Conservation (phyloP, 2,888 invertebrate genomes). For the Harpalus rubripes region DNA sequence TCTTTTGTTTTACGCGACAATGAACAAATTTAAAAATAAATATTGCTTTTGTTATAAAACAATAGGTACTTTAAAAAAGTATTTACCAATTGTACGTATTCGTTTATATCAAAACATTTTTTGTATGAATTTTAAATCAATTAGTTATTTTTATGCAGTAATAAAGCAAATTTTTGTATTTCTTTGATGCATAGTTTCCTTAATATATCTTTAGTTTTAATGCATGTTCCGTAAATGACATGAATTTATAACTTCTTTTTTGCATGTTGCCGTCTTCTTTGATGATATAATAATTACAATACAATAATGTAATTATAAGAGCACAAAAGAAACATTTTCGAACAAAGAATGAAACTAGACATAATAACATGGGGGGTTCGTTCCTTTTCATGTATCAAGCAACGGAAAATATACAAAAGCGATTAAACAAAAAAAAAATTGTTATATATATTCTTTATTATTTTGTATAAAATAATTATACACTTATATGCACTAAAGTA, state of each 20-base stretch:
- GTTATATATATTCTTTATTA: too few species aligned
- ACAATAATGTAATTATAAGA: constrained; percentile 20
- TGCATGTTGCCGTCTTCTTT: constrained; percentile 11
- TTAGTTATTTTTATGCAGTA: constrained; percentile 6
- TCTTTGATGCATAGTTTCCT: constrained; percentile 18
- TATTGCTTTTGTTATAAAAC: not conserved
- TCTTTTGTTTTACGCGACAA: not conserved
- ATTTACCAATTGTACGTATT: not conserved
- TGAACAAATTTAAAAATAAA: not conserved
- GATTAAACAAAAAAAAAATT: too few species aligned
- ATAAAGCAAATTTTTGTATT: not conserved
- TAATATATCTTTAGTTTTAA: constrained; percentile 4
- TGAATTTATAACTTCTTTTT: constrained; percentile 31
- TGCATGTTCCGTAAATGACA: not conserved
- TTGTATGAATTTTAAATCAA: not conserved
- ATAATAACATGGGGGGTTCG: too few species aligned
- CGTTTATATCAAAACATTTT: not conserved
- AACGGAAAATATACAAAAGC: too few species aligned
- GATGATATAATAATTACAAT: constrained; percentile 18
- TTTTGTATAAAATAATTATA: too few species aligned
- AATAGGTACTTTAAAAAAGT: not conserved
- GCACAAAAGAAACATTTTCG: not conserved
- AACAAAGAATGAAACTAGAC: not conserved
- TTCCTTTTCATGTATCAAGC: too few species aligned
- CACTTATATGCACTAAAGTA: too few species aligned